Evolutionary conservation across 1,140 invertebrate genomes (phyloP).

Genomic region (Oreohelix idahoensis): DNA sequence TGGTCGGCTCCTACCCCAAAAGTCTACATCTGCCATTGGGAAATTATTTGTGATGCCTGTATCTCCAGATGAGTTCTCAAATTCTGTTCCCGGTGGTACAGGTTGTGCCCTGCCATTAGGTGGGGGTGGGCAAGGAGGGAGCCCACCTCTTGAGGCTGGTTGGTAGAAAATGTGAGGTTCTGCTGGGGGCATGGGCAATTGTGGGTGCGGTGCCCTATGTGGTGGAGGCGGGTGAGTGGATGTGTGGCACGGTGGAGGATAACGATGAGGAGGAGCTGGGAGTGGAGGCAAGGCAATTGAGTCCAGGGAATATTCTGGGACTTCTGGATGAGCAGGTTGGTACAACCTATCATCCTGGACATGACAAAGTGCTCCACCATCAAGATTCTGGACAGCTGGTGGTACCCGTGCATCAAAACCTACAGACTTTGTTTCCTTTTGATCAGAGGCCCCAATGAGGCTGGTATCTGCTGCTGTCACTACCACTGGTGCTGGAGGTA

Average conservation of each 20-base stretch:
- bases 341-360: constrained; percentile 7
- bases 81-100: constrained; percentile 44
- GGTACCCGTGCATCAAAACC: constrained; percentile 9
- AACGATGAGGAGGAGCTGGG: neutral
- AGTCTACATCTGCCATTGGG: neutral
- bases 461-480: neutral
- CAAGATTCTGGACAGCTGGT: neutral
- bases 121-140: neutral
- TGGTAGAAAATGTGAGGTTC: constrained; percentile 1
- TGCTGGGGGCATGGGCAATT: neutral
- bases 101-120: constrained; percentile 27
- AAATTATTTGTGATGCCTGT: neutral
- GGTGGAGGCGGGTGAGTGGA: constrained; percentile 11
- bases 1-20: neutral
- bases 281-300: constrained; percentile 11
- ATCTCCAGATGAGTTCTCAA: neutral
- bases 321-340: neutral
- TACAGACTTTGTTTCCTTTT: neutral
- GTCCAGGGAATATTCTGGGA: constrained; percentile 6
- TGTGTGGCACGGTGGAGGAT: neutral
- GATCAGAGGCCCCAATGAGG: neutral
- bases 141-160: neutral
- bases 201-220: neutral
- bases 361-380: neutral
- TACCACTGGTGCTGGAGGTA: neutral